Evolutionary conservation across 2,797 vertebrate species (phyloP).

Genomic region (Chelonia mydas): DNA sequence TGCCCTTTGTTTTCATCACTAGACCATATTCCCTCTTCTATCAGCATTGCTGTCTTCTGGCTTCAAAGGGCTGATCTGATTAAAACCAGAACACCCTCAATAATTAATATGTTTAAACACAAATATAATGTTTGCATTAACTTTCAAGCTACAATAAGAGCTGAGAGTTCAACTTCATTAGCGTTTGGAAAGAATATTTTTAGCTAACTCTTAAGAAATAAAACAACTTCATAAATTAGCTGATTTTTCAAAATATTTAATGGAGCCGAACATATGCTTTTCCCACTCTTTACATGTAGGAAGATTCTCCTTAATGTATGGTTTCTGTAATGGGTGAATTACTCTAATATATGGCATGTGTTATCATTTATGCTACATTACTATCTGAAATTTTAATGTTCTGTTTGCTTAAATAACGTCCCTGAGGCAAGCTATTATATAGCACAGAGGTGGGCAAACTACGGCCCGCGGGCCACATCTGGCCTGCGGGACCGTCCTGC

Average conservation of each 20-base stretch:
- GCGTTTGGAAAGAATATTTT: neutral
- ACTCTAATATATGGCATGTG: constrained; percentile 24
- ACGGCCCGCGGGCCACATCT: too few species aligned
- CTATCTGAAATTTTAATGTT: constrained; percentile 1
- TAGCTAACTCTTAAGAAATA: constrained; percentile 18
- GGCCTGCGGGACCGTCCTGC: too few species aligned
- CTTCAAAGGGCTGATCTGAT: constrained; percentile 44
- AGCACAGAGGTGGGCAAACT: neutral
- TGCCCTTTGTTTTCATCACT: neutral
- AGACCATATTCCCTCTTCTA: neutral
- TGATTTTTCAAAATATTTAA: constrained; percentile 37
- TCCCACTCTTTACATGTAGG: neutral
- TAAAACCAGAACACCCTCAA: neutral
- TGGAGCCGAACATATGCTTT: neutral
- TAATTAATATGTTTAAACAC: neutral
- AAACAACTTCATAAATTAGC: constrained; percentile 7
- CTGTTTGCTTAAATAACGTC: constrained; percentile 31
- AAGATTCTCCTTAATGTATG: constrained; percentile 2
- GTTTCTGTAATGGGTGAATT: neutral
- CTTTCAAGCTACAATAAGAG: constrained; percentile 10
- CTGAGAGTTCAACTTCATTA: neutral
- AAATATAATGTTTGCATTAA: constrained; percentile 6
- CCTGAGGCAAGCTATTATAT: constrained; percentile 3
- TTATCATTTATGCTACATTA: constrained; percentile 1
- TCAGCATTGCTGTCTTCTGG: constrained; percentile 3